A percentile compares a stretch with the other conserved stretches of the same genome.
Conservation (phyloP, 2,888 invertebrate species). For the Azorinus chamasolen region DNA sequence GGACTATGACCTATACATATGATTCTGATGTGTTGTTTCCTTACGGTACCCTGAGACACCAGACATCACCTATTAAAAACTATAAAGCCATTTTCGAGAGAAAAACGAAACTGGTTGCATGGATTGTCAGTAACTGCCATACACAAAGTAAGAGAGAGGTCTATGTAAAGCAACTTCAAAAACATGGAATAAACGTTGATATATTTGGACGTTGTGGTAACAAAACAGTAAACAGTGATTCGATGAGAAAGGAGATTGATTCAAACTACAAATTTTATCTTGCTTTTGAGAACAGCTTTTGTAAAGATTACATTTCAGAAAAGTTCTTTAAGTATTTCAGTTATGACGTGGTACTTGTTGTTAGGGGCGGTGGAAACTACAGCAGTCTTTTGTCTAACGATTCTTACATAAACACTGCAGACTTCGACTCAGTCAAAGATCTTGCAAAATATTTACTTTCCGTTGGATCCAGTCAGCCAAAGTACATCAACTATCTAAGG, state of each 20-base stretch:
- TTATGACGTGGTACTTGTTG: slow-evolving; percentile 8
- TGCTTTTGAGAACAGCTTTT: slow-evolving; percentile 6
- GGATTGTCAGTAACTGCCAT: slow-evolving; percentile 11
- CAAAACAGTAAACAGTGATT: neutral
- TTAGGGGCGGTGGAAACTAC: too few relatives aligned
- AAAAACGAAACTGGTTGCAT: slow-evolving; percentile 7
- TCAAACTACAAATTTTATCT: slow-evolving; percentile 12
- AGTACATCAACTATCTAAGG: slow-evolving; percentile 4
- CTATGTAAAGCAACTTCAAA: slow-evolving; percentile 2
- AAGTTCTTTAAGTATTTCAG: slow-evolving; percentile 7
- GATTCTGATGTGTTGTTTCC: too few relatives aligned
- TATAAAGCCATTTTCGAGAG: slow-evolving; percentile 5
- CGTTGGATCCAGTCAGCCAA: neutral
- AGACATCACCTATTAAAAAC: neutral
- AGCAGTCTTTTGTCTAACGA: too few relatives aligned
- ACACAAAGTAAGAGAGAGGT: neutral
- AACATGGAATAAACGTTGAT: slow-evolving; percentile 10
- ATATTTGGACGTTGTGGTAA: slow-evolving; percentile 4
- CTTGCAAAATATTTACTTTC: neutral
- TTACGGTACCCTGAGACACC: neutral
- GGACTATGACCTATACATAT: too few relatives aligned
- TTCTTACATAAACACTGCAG: too few relatives aligned
- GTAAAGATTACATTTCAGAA: slow-evolving; percentile 13
- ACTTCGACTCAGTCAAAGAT: neutral
- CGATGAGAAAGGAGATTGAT: too few relatives aligned